These are phyloP conservation scores for Pluvialis apricaria DNA, from an alignment of 2,113 vertebrate genomes.

Conservation along the genomic window DNA sequence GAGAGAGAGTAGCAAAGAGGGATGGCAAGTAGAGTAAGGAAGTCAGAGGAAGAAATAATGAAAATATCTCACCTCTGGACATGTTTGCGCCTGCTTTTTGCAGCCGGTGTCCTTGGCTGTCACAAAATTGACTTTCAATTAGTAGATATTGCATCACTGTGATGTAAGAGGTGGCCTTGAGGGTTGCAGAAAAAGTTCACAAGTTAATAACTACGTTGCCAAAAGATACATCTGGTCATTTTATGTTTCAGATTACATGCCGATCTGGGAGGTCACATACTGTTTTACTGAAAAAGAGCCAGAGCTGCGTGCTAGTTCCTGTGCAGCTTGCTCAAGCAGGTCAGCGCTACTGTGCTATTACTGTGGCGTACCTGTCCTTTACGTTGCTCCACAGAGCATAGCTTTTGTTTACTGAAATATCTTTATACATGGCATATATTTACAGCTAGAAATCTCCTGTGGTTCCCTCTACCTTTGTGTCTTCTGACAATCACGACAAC, in stretches of 20 bases:
- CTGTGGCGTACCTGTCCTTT: background rate
- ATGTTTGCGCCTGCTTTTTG: background rate
- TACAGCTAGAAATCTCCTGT: background rate
- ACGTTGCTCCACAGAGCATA: fast-evolving
- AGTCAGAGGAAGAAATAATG: background rate
- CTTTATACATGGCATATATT: background rate
- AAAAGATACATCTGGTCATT: background rate
- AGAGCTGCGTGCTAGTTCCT: background rate
- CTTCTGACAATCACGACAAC: background rate
- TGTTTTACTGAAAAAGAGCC: background rate
- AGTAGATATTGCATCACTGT: background rate
- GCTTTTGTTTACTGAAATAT: background rate
- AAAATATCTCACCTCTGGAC: background rate
- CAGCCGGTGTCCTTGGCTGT: background rate
- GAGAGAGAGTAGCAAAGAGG: background rate
- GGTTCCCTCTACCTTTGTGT: background rate
- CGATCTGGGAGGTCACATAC: background rate
- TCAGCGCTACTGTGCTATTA: background rate
- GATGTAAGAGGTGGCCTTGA: slow-evolving; percentile 9
- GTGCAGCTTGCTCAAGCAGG: background rate
- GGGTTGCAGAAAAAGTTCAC: background rate
- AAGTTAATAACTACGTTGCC: background rate
- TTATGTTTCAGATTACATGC: background rate
- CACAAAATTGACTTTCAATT: background rate
- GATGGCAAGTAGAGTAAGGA: background rate